Base-by-base conservation (phyloP, 2,797 vertebrate genomes). In the Thamnophis elegans region DNA sequence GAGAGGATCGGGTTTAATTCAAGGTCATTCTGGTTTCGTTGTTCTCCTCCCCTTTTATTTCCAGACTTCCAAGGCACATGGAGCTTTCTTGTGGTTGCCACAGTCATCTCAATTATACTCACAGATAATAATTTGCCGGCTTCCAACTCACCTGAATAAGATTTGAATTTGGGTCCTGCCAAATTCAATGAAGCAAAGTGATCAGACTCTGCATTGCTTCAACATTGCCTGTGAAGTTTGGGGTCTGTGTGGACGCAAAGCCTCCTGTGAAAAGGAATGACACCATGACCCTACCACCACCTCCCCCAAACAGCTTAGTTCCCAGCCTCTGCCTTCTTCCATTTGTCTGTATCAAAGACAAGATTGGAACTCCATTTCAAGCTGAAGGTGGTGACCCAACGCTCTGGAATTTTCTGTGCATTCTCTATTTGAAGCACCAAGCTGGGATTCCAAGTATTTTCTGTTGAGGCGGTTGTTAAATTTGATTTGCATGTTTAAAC, bases 351-450 rank as follows among this genome's bases (percentile, higher is more conserved):
- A 60, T 47, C 2, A 55, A 62, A 47, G 53, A 0, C 12, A 89
- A 62, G 89, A 54, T 92, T 89, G 1, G 3, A 60, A 93, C 92
- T 96, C 94, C 95, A 89, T 95, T 94, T 94, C 94, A 68, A 0
- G 51, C 0, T 88, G 92, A 92, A 68, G 91, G 91, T 93, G 58
- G 93, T 28, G 68, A 94, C 6, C 89, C 62, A 68, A 94, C 85
- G n/a, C 36, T 0, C 86, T 56, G 89, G 89, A 82, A 85, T 87
- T 93, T 55, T 94, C 89, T 0, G 13, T 91, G 94, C 82, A 0
- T 12, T 92, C 51, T 90, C 62, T n/a, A 53, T 88, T 62, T 36
- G 95, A 9, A 93, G 93, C 91, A 55, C 68, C 56, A 92, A 88
- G 1, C 13, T 20, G 78, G 1, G 32, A 87, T 89, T 90, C 54